Base-by-base conservation (phyloP, 2,888 invertebrate genomes). In the Epistrophella euchroma region DNA sequence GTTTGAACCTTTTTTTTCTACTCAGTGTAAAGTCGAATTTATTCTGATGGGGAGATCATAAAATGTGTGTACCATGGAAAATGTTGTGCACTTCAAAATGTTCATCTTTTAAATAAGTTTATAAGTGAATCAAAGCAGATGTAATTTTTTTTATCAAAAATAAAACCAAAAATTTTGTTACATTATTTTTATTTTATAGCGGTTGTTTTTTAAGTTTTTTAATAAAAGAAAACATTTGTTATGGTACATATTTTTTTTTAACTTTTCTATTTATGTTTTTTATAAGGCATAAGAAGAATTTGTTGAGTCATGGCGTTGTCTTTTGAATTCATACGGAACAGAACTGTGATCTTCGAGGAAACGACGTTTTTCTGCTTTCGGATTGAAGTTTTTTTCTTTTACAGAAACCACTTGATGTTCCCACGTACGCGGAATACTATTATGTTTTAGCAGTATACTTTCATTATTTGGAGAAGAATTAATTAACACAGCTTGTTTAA, bases 271-370 rank as follows among this genome's bases (percentile, higher is more conserved):
- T n/a, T n/a, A n/a, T n/a, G n/a, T n/a, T n/a, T n/a, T n/a, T n/a
- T n/a, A n/a, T n/a, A n/a, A n/a, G n/a, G n/a, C n/a, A n/a, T n/a
- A n/a, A n/a, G n/a, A n/a, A n/a, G n/a, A n/a, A n/a, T n/a, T n/a
- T n/a, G n/a, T n/a, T n/a, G n/a, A n/a, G n/a, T n/a, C n/a, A n/a
- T n/a, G n/a, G n/a, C n/a, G n/a, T n/a, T n/a, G n/a, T 32, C 40
- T 43, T 35, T 68, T 25, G 28, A 25, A 68, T 0, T 50, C 50
- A 19, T 28, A 68, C 47, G 68, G 68, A 7, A 68, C 2, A 4
- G 68, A 68, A 19, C 58, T 58, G 4, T 58, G 37, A 19, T 58
- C 35, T 6, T 13, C 11, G 11, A 58, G 3, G 13, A 58, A 35
- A 2, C 19, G 37, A 17, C 58, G 35, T 60, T 60, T 60, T 60